Base-by-base conservation (phyloP, 1,140 invertebrate species). In the Pogonomyrmex barbatus region DNA sequence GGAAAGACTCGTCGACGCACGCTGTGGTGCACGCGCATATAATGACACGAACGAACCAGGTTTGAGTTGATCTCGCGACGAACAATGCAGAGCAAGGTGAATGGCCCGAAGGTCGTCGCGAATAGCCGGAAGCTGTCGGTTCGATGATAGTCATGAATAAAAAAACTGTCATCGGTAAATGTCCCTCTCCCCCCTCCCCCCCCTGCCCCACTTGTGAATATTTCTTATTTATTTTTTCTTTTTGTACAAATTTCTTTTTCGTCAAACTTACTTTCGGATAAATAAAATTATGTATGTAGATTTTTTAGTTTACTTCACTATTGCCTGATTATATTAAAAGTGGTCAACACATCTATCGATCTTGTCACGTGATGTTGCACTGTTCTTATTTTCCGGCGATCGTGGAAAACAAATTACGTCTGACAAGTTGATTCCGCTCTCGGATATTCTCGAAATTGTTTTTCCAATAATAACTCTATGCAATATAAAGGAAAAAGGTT, bases 21-120 rank as follows among this genome's bases (percentile, higher is more conserved):
- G 39, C 39, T 79, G 24, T 42, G 39, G 73, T 60, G 45, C 56
- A 75, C 56, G 54, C 54, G 33, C 17, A 67, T 56, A 54, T 87
- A 76, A 70, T 54, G 76, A 89, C 88, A 67, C 45, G 85, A 85
- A 79, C 50, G 54, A 84, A 63, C 67, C 14, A 77, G 81, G 88
- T 88, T 88, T 62, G 67, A 70, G 36, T 24, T 89, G 50, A 58
- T 86, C 75, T 30, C 10, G 73, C n/a, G 67, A 78, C 58, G 30
- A 65, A 85, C 70, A 60, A 92, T 91, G 81, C 76, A 33, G 79
- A 71, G 87, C 75, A 91, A 92, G 89, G 91, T 91, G 89, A 91
- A 91, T 85, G 88, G 71, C 88, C 91, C 78, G 63, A 82, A 73
- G 88, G 88, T 70, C 78, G 79, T 60, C 76, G 73, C 83, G 76